Evolutionary conservation across 1,140 invertebrate genomes (phyloP).

Genomic region (Tetramorium simillimum): DNA sequence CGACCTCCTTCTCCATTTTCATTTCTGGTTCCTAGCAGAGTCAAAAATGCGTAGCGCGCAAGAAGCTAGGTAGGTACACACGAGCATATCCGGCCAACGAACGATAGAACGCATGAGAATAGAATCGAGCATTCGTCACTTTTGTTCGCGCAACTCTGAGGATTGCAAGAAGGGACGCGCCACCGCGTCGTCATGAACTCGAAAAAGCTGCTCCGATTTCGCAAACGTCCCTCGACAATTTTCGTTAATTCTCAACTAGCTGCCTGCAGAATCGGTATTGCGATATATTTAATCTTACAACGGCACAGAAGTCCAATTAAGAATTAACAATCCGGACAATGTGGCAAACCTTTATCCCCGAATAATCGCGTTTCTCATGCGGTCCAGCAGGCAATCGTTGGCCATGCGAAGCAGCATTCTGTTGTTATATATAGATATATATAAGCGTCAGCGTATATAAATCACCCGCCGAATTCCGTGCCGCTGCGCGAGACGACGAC

Average conservation of each 20-base stretch:
- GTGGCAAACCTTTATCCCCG: not conserved
- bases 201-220: not conserved
- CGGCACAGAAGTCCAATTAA: not conserved
- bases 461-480: conserved; percentile 50
- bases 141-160: not conserved
- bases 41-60: conserved; percentile 79
- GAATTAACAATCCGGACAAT: conserved; percentile 18
- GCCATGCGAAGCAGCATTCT: conserved; percentile 78
- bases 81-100: conserved; percentile 74
- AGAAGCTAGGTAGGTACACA: conserved; percentile 79
- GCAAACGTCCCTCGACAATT: not conserved
- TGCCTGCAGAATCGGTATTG: not conserved
- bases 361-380: conserved; percentile 46
- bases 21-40: conserved; percentile 73
- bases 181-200: not conserved
- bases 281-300: not conserved
- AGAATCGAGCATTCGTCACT: conserved; percentile 61
- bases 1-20: conserved; percentile 38
- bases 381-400: conserved; percentile 47
- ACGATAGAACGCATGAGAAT: conserved; percentile 70
- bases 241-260: conserved; percentile 15
- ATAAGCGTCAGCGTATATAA: conserved; percentile 73
- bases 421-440: conserved; percentile 31
- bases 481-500: not conserved
- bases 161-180: not conserved